Conservation (phyloP, 2,797 vertebrate species). For the Bradypus variegatus region DNA sequence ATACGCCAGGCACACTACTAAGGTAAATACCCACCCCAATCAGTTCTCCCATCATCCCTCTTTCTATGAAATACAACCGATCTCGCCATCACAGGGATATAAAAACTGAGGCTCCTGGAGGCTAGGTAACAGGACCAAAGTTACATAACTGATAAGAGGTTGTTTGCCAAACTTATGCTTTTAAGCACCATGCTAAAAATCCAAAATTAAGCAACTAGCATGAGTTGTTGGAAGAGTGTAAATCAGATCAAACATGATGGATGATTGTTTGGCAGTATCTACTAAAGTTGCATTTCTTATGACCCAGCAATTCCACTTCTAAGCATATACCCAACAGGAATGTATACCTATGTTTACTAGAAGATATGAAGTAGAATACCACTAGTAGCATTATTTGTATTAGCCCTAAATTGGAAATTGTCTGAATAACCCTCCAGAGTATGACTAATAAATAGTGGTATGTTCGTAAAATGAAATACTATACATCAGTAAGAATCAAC, state of each 20-base stretch:
- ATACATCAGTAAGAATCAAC: background rate
- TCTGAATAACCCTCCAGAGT: background rate
- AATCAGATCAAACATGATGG: background rate
- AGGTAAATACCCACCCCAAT: background rate
- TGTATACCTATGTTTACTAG: background rate
- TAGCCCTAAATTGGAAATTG: background rate
- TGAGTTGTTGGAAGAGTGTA: background rate
- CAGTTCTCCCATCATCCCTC: background rate
- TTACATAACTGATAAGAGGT: background rate
- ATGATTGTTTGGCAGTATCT: background rate
- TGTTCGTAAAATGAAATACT: background rate
- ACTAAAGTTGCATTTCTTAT: background rate
- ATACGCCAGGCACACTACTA: background rate
- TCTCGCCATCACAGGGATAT: background rate
- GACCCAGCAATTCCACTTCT: background rate
- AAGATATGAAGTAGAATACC: background rate
- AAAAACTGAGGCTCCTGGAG: background rate
- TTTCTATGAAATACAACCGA: background rate
- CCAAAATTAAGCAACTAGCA: background rate
- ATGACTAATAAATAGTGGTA: background rate
- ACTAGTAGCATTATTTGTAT: background rate
- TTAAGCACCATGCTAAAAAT: background rate
- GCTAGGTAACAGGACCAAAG: background rate
- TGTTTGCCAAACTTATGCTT: background rate
- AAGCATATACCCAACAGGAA: background rate